A percentile compares a stretch with the other conserved stretches of the same genome.
Conservation (phyloP, 1,140 invertebrate species). For the Megalopta genalis region DNA sequence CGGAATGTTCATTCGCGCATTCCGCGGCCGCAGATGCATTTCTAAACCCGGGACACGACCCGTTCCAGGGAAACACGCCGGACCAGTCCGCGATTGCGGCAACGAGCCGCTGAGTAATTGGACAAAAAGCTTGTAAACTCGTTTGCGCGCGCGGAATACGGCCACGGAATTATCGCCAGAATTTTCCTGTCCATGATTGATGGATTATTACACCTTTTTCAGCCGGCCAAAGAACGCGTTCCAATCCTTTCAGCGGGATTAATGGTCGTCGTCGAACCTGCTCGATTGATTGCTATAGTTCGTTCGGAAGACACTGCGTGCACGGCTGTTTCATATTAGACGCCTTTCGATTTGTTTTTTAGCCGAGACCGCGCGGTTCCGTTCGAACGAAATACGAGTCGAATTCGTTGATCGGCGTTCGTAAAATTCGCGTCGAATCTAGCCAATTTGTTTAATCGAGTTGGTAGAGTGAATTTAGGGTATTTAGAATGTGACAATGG, state of each 20-base stretch:
- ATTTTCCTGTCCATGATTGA: slow-evolving; percentile 8
- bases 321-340: too few species aligned
- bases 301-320: too few species aligned
- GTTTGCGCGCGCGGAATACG: slow-evolving; percentile 22
- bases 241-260: background rate
- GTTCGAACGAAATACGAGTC: too few species aligned
- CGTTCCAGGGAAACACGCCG: background rate
- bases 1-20: slow-evolving; percentile 15
- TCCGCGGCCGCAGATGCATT: background rate
- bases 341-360: too few species aligned
- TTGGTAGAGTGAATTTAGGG: too few species aligned
- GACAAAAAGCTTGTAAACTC: slow-evolving; percentile 31
- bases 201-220: slow-evolving; percentile 1
- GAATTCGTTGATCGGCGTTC: too few species aligned
- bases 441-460: too few species aligned
- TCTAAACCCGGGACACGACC: background rate
- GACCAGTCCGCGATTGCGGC: slow-evolving; percentile 22
- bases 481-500: too few species aligned
- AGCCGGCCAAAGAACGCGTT: background rate
- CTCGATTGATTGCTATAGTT: too few species aligned
- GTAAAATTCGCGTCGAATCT: too few species aligned
- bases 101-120: slow-evolving; percentile 11
- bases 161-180: slow-evolving; percentile 1
- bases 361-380: too few species aligned
- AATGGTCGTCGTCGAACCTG: background rate